Conservation (phyloP, 1,140 invertebrate genomes). For the Mercenaria mercenaria region DNA sequence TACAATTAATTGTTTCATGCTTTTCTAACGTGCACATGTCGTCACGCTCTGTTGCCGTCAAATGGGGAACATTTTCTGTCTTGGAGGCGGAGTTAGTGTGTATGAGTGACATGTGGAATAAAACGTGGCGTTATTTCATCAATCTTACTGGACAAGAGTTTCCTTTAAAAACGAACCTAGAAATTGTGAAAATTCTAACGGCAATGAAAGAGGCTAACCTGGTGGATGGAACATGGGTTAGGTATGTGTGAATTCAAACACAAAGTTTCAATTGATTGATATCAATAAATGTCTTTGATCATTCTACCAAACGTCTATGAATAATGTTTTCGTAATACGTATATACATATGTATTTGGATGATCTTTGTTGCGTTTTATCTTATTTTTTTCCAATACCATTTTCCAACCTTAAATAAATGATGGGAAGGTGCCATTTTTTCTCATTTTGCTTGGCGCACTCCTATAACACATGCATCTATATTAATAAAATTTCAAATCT, state of each 20-base stretch:
- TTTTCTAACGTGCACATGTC: constrained; percentile 81
- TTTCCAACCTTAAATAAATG: too few species aligned
- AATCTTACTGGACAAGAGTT: constrained; percentile 75
- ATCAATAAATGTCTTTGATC: neutral
- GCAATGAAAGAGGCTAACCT: constrained; percentile 61
- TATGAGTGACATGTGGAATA: constrained; percentile 74
- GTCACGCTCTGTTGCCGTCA: constrained; percentile 70
- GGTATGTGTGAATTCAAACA: too few species aligned
- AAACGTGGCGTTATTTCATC: constrained; percentile 76
- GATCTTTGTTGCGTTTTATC: too few species aligned
- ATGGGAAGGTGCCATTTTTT: too few species aligned
- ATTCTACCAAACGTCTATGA: neutral
- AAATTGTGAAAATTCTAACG: constrained; percentile 67
- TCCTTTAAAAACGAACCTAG: too few species aligned
- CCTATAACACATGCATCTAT: neutral
- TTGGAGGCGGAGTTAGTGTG: constrained; percentile 78
- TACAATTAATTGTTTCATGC: constrained; percentile 72
- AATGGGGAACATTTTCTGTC: constrained; percentile 69
- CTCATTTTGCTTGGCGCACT: too few species aligned
- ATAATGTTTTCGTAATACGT: neutral
- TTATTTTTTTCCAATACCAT: too few species aligned
- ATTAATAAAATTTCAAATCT: too few species aligned
- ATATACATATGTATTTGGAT: neutral
- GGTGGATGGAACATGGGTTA: neutral
- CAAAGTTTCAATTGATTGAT: neutral